Percentiles rank a stretch among this genome's conserved stretches.
Evolutionary conservation across 2,113 vertebrate genomes (phyloP).

Genomic region (Puntigrus tetrazona): DNA sequence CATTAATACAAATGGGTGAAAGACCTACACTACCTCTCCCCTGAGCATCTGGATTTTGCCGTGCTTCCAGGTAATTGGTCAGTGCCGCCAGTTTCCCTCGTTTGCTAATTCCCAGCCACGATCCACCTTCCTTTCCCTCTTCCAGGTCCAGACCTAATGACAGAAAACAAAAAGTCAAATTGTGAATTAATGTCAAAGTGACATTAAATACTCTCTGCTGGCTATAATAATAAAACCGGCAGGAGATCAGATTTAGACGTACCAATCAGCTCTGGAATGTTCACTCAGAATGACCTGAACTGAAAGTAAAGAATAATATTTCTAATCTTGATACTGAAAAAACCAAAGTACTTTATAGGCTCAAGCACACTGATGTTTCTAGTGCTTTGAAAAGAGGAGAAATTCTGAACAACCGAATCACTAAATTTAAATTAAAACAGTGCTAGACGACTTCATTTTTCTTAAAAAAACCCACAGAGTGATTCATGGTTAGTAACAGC

Average conservation of each 20-base stretch:
- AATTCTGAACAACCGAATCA: neutral
- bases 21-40: constrained; percentile 83
- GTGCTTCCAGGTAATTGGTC: constrained; percentile 92
- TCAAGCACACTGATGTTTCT: neutral
- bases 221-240: constrained; percentile 8
- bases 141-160: constrained; percentile 90
- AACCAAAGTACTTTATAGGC: neutral
- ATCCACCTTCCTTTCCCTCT: constrained; percentile 90
- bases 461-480: neutral
- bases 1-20: neutral
- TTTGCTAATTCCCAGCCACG: constrained; percentile 93
- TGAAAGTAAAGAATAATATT: neutral
- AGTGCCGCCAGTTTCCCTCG: constrained; percentile 88
- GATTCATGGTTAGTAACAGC: neutral
- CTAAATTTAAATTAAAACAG: neutral
- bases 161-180: neutral
- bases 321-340: neutral
- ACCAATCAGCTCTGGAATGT: neutral
- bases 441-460: neutral
- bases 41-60: constrained; percentile 77
- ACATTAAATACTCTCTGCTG: constrained; percentile 3
- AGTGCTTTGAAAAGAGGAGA: neutral
- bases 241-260: neutral
- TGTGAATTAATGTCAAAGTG: neutral
- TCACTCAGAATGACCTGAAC: neutral